Evolutionary conservation across 2,797 vertebrate genomes (phyloP).

Genomic region (Chloroceryle amazona): DNA sequence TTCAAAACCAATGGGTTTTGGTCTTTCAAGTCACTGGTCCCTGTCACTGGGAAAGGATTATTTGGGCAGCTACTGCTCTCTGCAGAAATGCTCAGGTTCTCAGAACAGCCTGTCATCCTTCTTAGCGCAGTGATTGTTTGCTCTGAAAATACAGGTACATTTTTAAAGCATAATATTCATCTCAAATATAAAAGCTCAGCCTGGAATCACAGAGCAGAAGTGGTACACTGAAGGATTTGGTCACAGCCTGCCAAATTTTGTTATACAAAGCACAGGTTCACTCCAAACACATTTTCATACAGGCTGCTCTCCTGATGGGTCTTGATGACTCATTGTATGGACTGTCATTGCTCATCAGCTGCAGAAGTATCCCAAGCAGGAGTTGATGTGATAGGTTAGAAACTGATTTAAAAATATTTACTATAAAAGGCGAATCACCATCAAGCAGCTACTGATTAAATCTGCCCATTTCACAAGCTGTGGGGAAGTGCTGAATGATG

Average conservation of each 20-base stretch:
- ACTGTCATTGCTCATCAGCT: neutral
- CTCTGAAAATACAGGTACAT: neutral
- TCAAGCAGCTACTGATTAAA: constrained; percentile 30
- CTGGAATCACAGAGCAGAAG: neutral
- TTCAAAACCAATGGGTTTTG: neutral
- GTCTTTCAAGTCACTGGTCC: neutral
- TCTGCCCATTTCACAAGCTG: constrained; percentile 11
- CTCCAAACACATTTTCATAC: neutral
- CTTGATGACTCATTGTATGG: neutral
- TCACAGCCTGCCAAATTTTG: neutral
- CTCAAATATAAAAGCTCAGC: neutral
- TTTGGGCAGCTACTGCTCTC: neutral
- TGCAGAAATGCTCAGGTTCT: neutral
- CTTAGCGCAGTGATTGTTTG: neutral
- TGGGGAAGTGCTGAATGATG: constrained; percentile 23
- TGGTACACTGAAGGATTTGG: neutral
- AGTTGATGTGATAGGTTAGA: neutral
- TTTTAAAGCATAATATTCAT: neutral
- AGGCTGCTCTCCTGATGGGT: neutral
- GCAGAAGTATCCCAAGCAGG: neutral
- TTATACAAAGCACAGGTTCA: neutral
- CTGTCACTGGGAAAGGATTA: neutral
- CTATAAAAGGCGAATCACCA: constrained; percentile 33
- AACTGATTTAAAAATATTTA: constrained; percentile 30
- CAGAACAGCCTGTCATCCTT: neutral